phyloP scores from a whole-genome alignment of 2,888 invertebrate species.

The Terebella lapidaria region DNA sequence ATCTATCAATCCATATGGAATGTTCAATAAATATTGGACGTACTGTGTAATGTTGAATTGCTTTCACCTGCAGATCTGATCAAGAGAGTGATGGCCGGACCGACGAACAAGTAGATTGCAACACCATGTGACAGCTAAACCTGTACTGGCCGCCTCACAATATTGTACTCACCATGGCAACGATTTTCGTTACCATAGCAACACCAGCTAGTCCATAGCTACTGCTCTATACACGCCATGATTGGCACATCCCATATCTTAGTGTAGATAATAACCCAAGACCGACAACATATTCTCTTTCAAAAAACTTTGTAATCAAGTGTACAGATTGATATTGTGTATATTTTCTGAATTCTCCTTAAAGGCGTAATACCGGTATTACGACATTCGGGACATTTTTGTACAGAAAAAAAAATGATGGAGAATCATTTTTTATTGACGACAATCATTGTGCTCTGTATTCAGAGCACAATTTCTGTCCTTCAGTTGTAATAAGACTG shows the following conservation, averaged over 20 bases:
- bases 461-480: too few species aligned
- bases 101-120: slow-evolving; percentile 11
- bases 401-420: neutral
- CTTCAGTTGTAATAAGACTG: too few species aligned
- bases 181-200: neutral
- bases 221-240: neutral
- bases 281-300: neutral
- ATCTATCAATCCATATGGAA: neutral
- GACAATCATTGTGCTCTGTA: too few species aligned
- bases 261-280: neutral
- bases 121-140: neutral
- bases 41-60: too few species aligned
- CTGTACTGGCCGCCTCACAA: slow-evolving; percentile 4
- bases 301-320: neutral
- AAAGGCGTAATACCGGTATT: neutral
- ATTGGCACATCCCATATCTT: neutral
- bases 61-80: slow-evolving; percentile 18
- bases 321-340: neutral
- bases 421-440: neutral
- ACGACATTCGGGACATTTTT: neutral
- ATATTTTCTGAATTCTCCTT: neutral
- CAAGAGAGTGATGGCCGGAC: slow-evolving; percentile 24
- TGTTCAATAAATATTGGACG: neutral
- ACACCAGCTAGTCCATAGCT: too few species aligned
- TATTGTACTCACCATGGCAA: neutral